Evolutionary conservation across 2,888 invertebrate species (phyloP).

Genomic region (Drosophila neonasuta): DNA sequence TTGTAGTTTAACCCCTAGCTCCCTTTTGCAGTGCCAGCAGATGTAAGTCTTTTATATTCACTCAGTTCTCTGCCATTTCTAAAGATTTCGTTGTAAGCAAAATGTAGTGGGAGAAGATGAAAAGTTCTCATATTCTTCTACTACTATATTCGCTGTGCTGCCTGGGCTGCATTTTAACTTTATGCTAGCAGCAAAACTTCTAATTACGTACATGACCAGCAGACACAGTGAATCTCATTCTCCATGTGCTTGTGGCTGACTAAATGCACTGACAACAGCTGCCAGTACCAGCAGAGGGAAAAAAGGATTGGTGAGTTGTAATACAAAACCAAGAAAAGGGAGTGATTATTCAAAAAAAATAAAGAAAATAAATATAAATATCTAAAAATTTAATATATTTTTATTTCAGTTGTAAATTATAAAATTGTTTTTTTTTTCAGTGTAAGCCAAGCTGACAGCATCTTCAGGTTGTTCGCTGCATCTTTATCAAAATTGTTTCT

Average conservation of each 20-base stretch:
- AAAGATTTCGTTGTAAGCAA: conserved; percentile 22
- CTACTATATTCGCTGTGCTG: conserved; percentile 44
- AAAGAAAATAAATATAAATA: too few relatives aligned
- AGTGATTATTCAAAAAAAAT: background rate
- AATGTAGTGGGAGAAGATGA: conserved; percentile 12
- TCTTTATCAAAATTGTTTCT: conserved; percentile 76
- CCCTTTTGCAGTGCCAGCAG: conserved; percentile 21
- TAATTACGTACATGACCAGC: conserved; percentile 79
- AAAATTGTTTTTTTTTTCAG: conserved; percentile 10
- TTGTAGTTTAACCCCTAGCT: conserved; percentile 42
- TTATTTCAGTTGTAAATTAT: too few relatives aligned
- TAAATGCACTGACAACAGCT: conserved; percentile 36
- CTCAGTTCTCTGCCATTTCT: conserved; percentile 25
- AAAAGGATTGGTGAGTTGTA: background rate
- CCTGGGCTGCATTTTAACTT: conserved; percentile 50
- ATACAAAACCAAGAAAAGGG: background rate
- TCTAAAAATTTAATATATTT: too few relatives aligned
- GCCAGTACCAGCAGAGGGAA: too few relatives aligned
- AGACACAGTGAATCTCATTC: conserved; percentile 41
- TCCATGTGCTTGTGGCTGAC: conserved; percentile 13
- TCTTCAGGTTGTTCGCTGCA: conserved; percentile 58
- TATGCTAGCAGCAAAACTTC: conserved; percentile 71
- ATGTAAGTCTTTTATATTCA: conserved; percentile 47
- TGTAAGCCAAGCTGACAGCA: conserved; percentile 37
- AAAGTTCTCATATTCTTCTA: conserved; percentile 73